phyloP scores from a whole-genome alignment of 2,797 vertebrate genomes.

The Pseudochirops cupreus region DNA sequence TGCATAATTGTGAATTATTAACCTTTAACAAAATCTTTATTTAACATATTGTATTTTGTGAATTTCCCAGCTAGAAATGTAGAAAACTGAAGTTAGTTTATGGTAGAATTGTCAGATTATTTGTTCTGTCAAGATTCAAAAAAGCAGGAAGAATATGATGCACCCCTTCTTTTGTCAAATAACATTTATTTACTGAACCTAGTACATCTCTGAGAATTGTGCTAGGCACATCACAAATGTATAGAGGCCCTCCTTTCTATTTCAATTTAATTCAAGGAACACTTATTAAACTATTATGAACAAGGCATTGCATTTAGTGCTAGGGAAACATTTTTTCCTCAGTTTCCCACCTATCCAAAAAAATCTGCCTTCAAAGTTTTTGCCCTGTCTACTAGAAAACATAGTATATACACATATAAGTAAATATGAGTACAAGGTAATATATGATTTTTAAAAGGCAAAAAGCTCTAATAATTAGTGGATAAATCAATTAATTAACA shows the following conservation, averaged over 20 bases:
- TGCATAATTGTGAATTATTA: constrained; percentile 32
- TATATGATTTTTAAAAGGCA: background rate
- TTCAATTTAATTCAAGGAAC: background rate
- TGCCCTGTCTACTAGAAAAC: background rate
- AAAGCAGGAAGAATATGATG: constrained; percentile 31
- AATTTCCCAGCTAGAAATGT: background rate
- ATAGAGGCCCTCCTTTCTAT: background rate
- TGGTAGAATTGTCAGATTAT: background rate
- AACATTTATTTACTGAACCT: constrained; percentile 35
- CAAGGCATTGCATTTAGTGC: background rate
- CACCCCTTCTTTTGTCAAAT: constrained; percentile 20
- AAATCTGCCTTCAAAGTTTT: background rate
- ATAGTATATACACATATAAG: background rate
- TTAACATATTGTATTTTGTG: background rate
- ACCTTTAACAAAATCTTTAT: constrained; percentile 53
- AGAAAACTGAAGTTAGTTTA: background rate
- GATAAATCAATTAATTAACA: background rate
- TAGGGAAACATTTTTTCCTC: background rate
- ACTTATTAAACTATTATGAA: background rate
- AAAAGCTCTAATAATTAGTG: background rate
- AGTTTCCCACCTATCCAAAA: too few relatives aligned
- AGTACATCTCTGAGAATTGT: background rate
- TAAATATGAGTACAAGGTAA: background rate
- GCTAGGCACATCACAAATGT: background rate
- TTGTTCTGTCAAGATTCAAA: constrained; percentile 1